Conservation (phyloP, 2,888 invertebrate species). For the Pollenia griseotomentosa region DNA sequence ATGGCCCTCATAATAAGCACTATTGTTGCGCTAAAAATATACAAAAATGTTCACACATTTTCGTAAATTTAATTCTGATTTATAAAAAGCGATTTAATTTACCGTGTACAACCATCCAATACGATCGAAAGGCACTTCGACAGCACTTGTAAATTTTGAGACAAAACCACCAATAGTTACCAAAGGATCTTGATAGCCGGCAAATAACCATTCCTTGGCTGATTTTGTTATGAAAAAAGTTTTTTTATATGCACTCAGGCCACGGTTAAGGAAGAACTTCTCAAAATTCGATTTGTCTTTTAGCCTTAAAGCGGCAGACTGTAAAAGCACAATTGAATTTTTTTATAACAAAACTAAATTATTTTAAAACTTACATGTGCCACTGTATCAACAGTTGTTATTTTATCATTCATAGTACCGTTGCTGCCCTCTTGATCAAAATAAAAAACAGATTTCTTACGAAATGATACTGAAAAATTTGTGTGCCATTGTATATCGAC, state of each 20-base stretch:
- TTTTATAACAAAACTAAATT: background rate
- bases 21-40: conserved; percentile 89
- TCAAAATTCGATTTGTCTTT: conserved; percentile 79
- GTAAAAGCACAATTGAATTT: background rate
- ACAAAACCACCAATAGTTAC: conserved; percentile 87
- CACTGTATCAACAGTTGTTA: conserved; percentile 91
- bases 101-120: conserved; percentile 93
- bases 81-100: conserved; percentile 52
- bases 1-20: conserved; percentile 89
- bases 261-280: conserved; percentile 85
- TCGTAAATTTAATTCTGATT: background rate
- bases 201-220: conserved; percentile 89
- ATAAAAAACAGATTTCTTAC: conserved; percentile 88
- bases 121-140: conserved; percentile 87
- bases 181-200: conserved; percentile 90
- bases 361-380: conserved; percentile 88
- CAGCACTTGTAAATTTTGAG: conserved; percentile 84
- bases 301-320: conserved; percentile 83
- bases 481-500: conserved; percentile 90
- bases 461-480: conserved; percentile 90
- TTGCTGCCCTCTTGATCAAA: conserved; percentile 89
- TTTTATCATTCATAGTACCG: conserved; percentile 88
- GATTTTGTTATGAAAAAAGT: conserved; percentile 85
- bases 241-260: conserved; percentile 85
- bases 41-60: conserved; percentile 10